phyloP scores from a whole-genome alignment of 2,797 vertebrate species.

The Sebastes variabilis region DNA sequence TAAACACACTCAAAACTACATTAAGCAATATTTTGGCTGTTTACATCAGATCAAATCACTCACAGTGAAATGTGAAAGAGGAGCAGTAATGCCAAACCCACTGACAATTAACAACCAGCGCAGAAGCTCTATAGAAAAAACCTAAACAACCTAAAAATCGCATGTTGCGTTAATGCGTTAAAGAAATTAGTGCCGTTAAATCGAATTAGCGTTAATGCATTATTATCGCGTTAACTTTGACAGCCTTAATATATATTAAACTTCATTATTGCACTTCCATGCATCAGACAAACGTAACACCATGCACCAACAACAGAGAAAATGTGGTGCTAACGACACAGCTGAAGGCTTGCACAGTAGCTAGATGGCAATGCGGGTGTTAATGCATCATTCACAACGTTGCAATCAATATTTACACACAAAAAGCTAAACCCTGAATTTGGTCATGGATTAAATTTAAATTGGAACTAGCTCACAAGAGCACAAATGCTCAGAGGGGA shows the following conservation, averaged over 20 bases:
- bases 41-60: background rate
- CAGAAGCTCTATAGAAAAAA: background rate
- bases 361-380: background rate
- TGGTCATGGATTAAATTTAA: constrained; percentile 3
- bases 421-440: background rate
- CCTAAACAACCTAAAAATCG: no score
- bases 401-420: constrained; percentile 9
- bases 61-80: background rate
- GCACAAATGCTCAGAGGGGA: background rate
- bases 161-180: no score
- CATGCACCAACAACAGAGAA: background rate
- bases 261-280: background rate
- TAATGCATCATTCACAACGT: background rate
- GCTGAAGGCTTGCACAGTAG: background rate
- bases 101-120: background rate
- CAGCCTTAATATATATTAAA: background rate
- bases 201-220: no score
- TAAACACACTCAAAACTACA: background rate
- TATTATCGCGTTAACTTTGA: no score
- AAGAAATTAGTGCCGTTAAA: no score
- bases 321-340: background rate
- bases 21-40: background rate
- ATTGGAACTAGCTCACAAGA: constrained; percentile 10
- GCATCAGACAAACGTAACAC: background rate
- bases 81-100: background rate